Base-by-base conservation (phyloP, 2,797 vertebrate species). In the Lutra lutra region DNA sequence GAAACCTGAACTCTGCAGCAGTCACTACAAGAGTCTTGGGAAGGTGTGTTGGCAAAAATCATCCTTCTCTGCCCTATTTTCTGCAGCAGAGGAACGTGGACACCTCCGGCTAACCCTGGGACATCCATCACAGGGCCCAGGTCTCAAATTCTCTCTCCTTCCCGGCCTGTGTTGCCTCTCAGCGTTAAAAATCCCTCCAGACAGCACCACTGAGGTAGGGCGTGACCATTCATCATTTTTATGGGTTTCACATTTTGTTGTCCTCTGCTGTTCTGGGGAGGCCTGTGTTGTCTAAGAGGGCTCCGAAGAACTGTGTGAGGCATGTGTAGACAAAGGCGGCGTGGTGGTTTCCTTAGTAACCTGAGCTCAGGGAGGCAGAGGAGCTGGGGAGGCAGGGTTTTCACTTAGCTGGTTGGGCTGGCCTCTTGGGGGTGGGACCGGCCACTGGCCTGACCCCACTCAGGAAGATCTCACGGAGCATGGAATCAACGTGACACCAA, bases 291-390 rank as follows among this genome's bases (percentile, higher is more conserved):
- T 51, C 9, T 38, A 58, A 92, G 84, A 62, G 48, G 40, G 38
- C 78, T 66, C 46, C 1, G 32, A 84, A 38, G 9, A 82, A 43
- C 70, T 66, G 46, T 11, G 20, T 4, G 72, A 25, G 86, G 56
- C 56, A 5, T 0, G 0, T 18, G 12, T 0, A 88, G 87, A 90
- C 89, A 96, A 92, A 93, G 90, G 25, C 54, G 27, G 29, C 11
- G 9, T 68, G 78, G 56, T 77, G 82, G 89, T 86, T 97, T 95
- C 66, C 88, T 97, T 86, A 97, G 86, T 56, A 97, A 97, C 88
- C 38, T 58, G 85, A 46, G 72, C 38, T 38, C 23, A 10, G 82
- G 86, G 20, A 68, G 62, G 78, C 3, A n/a, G 35, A 29, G 46
- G 6, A 7, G 56, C 89, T 96, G 92, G n/a, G 89, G 64, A 89